Percentiles rank a stretch among this genome's conserved stretches.
phyloP scores from a whole-genome alignment of 2,113 vertebrate species.

The Pollachius pollachius region DNA sequence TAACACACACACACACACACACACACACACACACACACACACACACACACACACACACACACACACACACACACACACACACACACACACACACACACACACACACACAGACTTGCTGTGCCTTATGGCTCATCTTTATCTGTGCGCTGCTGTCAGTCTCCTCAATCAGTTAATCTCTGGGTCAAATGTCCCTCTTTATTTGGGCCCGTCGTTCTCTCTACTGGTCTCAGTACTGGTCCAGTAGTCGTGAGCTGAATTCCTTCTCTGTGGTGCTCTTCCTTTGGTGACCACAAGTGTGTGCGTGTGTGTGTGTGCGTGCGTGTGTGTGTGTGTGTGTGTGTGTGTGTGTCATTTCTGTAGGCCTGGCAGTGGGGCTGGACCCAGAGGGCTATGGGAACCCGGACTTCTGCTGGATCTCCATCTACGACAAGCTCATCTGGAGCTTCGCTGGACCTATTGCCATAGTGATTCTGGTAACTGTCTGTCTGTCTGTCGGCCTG shows the following conservation, averaged over 20 bases:
- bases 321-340: no score
- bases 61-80: not conserved
- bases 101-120: not conserved
- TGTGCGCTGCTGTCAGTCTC: conserved; percentile 15
- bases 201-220: no score
- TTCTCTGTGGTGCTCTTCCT: no score
- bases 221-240: no score
- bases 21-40: not conserved
- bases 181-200: conserved; percentile 4
- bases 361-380: conserved; percentile 91
- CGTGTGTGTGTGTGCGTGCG: no score
- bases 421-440: conserved; percentile 97
- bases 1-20: not conserved
- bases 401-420: conserved; percentile 98
- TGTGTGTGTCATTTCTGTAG: conserved; percentile 56
- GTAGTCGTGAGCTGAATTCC: no score
- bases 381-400: conserved; percentile 96
- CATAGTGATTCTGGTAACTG: conserved; percentile 89
- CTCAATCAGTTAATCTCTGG: conserved; percentile 21
- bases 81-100: conserved; percentile 9
- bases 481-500: conserved; percentile 3
- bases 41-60: not conserved
- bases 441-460: conserved; percentile 94
- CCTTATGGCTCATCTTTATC: conserved; percentile 12
- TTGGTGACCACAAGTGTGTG: no score